Conservation (phyloP, 92 coral and sea anemone genomes). For the Umimayanthus kanabou region DNA sequence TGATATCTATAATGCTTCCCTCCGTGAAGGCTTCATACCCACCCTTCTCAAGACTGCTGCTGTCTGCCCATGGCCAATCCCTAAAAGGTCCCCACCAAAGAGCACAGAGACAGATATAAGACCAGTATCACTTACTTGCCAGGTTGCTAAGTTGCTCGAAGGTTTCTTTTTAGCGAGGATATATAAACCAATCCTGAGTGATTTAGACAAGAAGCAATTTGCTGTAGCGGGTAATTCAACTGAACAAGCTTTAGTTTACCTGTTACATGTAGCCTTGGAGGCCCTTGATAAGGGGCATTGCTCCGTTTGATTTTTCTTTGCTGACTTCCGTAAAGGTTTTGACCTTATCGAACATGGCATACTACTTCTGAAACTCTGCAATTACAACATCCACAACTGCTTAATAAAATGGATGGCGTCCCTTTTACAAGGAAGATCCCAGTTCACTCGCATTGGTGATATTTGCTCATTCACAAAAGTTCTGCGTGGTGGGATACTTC, state of each 20-base stretch:
- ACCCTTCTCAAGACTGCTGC: too few species aligned
- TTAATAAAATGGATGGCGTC: too few species aligned
- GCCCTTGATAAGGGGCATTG: background rate
- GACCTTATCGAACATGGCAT: background rate
- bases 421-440: too few species aligned
- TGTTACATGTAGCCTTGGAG: too few species aligned
- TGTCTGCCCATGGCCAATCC: too few species aligned
- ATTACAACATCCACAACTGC: too few species aligned
- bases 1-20: conserved; percentile 3
- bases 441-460: too few species aligned
- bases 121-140: conserved; percentile 43
- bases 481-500: too few species aligned
- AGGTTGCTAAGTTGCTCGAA: conserved; percentile 48
- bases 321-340: background rate
- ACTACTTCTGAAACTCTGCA: too few species aligned
- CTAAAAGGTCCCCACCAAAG: conserved; percentile 39
- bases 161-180: conserved; percentile 37
- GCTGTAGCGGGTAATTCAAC: conserved; percentile 57
- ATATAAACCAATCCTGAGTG: background rate
- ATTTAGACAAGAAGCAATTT: conserved; percentile 51
- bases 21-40: conserved; percentile 12
- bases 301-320: background rate
- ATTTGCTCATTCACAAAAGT: too few species aligned
- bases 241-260: too few species aligned
- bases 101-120: conserved; percentile 44